phyloP scores from a whole-genome alignment of 2,113 vertebrate genomes.

The Syrmaticus mikado region DNA sequence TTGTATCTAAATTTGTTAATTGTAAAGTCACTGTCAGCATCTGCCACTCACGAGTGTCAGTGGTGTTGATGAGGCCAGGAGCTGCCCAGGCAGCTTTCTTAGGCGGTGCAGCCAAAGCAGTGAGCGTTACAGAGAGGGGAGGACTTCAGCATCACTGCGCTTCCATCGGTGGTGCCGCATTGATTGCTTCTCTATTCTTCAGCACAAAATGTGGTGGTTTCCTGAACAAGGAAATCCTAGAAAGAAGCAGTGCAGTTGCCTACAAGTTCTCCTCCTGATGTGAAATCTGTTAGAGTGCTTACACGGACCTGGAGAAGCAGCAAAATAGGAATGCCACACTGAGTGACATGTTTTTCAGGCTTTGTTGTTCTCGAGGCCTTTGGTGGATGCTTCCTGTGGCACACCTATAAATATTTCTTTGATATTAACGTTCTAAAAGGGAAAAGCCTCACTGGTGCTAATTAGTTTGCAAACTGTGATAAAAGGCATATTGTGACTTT shows the following conservation, averaged over 20 bases:
- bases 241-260: neutral
- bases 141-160: neutral
- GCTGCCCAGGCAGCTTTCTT: neutral
- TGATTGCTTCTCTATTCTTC: neutral
- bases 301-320: neutral
- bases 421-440: neutral
- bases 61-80: no score
- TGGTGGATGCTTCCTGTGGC: neutral
- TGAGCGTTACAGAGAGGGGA: neutral
- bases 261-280: neutral
- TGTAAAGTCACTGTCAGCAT: neutral
- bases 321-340: neutral
- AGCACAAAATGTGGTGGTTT: neutral
- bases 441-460: neutral
- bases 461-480: constrained; percentile 38
- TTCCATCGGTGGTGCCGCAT: neutral
- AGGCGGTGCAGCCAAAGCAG: neutral
- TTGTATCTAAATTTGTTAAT: neutral
- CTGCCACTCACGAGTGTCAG: neutral
- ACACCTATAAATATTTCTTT: constrained; percentile 38
- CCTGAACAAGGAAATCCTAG: neutral
- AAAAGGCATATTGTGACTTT: neutral
- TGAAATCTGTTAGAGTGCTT: constrained; percentile 4
- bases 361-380: neutral
- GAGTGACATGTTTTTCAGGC: neutral